Evolutionary conservation across 1,140 invertebrate species (phyloP).

Genomic region (Drosophila melanogaster): Release_6_plus_ISO1_MT NT_033777.3:17903501-17904000

Average conservation of each 20-base stretch:
- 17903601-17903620: slow-evolving; percentile 73
- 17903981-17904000: too few species aligned
- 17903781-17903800: slow-evolving; percentile 83
- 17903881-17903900: slow-evolving; percentile 48
- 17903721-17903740: slow-evolving; percentile 77
- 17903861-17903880: slow-evolving; percentile 35
- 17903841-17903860: slow-evolving; percentile 69
- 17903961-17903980: neutral
- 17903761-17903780: slow-evolving; percentile 53
- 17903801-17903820: slow-evolving; percentile 51
- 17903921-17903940: slow-evolving; percentile 40
- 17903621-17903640: slow-evolving; percentile 66
- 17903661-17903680: slow-evolving; percentile 4
- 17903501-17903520: too few species aligned
- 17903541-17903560: neutral
- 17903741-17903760: slow-evolving; percentile 72
- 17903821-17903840: slow-evolving; percentile 65
- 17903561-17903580: neutral
- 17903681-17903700: neutral
- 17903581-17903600: slow-evolving; percentile 47
- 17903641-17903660: slow-evolving; percentile 40
- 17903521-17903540: slow-evolving; percentile 2
- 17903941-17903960: slow-evolving; percentile 12
- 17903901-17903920: slow-evolving; percentile 66
- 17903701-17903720: slow-evolving; percentile 17